Evolutionary conservation across 2,888 invertebrate species (phyloP), one percentile per base, ranked within the genome.

Genomic region (Dynastes maya): DNA sequence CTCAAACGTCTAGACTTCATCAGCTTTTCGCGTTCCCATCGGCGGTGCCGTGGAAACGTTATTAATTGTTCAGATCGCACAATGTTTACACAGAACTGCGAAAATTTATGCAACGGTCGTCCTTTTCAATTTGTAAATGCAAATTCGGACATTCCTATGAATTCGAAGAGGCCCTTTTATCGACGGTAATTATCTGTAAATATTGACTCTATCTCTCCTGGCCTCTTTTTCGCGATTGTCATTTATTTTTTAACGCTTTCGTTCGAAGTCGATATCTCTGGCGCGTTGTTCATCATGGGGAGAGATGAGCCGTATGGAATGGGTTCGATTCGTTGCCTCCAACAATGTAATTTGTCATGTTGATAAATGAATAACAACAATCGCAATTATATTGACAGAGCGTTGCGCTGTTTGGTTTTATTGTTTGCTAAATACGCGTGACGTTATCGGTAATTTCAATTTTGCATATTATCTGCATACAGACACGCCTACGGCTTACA

Each of bases 341-440:
- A 61, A 61, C 61, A 61, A 16, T 61, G 61, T 61, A 61, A 61
- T 61, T 61, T 61, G 61, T 61, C 61, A 61, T 29, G 61, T 61
- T 61, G 61, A 61, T 61, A 61, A 61, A 61, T 27, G 61, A 61
- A 61, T 61, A 61, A 61, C 61, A 61, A 61, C 61, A 61, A 61
- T 61, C 61, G 61, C 61, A 61, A 61, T 61, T 61, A 61, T 61
- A 61, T 61, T 61, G 61, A 61, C 61, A 27, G 61, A 61, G 29
- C 61, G n/a, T 61, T 11, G 61, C 61, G 61, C 29, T 61, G 29
- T 61, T 61, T 61, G 29, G 61, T 27, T 61, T 61, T 29, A 29
- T 61, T 61, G 61, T 61, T 61, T 61, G 61, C 9, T 61, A 61
- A 61, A 61, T 22, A 29, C 22, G 61, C 22, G 61, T 29, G 61